Percentiles rank a stretch among this genome's conserved stretches.
Conservation (phyloP, 2,113 vertebrate genomes). For the Zosterops borbonicus region DNA sequence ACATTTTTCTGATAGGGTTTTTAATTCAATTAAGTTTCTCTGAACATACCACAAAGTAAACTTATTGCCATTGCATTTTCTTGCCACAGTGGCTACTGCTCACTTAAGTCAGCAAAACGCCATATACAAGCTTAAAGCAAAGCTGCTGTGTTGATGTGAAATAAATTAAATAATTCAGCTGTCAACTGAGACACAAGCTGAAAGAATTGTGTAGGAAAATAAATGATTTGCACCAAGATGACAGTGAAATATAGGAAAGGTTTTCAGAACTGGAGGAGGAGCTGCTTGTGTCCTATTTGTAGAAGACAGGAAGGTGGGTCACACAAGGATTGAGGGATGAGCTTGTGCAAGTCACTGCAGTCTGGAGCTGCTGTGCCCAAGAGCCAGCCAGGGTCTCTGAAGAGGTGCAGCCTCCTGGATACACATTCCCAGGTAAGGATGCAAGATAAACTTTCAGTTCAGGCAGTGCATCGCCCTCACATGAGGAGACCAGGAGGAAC, state of each 20-base stretch:
- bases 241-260: background rate
- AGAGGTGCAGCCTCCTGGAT: background rate
- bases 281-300: background rate
- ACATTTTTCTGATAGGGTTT: background rate
- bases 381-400: background rate
- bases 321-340: constrained; percentile 5
- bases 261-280: background rate
- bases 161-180: background rate
- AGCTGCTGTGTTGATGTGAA: background rate
- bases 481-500: background rate
- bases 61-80: background rate
- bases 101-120: background rate
- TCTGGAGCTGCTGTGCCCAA: background rate
- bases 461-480: background rate
- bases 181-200: background rate
- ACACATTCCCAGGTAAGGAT: background rate
- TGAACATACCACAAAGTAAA: background rate
- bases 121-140: background rate
- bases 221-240: background rate
- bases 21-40: background rate
- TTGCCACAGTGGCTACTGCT: background rate
- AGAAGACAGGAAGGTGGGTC: background rate
- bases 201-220: background rate
- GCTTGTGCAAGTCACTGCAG: background rate
- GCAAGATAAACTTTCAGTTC: accelerated